Evolutionary conservation across 2,113 vertebrate genomes (phyloP), one percentile per base, ranked within the genome.

Genomic region (Cyphomyrus discorhynchus): DNA sequence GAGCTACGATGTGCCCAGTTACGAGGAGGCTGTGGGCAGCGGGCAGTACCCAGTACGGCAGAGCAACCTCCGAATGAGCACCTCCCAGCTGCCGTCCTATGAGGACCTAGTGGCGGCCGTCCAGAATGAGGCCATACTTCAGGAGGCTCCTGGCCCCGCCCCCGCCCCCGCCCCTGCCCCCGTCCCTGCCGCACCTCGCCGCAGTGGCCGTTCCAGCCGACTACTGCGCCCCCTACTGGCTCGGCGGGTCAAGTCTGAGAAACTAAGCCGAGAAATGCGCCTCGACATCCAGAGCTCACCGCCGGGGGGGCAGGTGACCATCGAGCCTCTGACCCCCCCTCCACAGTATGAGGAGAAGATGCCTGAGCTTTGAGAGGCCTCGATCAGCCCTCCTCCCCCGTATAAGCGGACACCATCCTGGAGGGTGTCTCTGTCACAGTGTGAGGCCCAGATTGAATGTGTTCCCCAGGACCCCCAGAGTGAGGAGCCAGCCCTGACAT

Each of bases 231-330:
- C 98, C 0, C 96, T 98, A 5, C 96, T 96, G 86, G 96, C 99
- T 1, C 96, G 98, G 13, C 96, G 98, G 91, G 98, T 99, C 92
- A 98, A 98, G 91, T 99, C 98, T 0, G 98, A 99, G 92, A 99
- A 98, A 92, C 96, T 99, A 42, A 98, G 98, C 93, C 93, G 97
- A 93, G 97, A 98, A 91, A 96, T 99, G 85, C 95, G 94, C 27
- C 91, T 96, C 56, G 94, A 96, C 90, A 95, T 96, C 62, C 92
- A 95, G 0, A 96, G 92, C 74, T 96, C 95, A 21, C 96, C 95
- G 3, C 91, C 93, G 88, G 93, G 93, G 0, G 91, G 92, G 0
- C 95, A 94, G 0, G 92, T 97, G 52, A 97, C 95, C 4, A 98
- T 99, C 6, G 98, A 99, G 89, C 98, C 98, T 0, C 94, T 99